Percentiles rank a stretch among this genome's conserved stretches.
Evolutionary conservation across 1,140 invertebrate species (phyloP).

Genomic region (Maconellicoccus hirsutus): DNA sequence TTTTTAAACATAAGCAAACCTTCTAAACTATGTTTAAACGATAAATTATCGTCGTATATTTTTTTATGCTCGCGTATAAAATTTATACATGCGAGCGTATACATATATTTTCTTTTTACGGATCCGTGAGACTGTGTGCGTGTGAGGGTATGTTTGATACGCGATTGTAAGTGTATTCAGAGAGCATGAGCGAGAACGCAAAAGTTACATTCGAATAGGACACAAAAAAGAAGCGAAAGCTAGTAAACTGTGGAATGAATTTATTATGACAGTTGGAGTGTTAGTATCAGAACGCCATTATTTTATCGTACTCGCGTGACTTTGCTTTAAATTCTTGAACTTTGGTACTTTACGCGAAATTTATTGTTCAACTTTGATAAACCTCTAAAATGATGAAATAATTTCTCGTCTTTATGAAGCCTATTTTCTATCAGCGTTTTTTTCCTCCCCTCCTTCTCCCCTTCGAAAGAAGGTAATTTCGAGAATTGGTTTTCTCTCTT

Average conservation of each 20-base stretch:
- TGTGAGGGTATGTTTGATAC: too few species aligned
- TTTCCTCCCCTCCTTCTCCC: not conserved
- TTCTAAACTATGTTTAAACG: not conserved
- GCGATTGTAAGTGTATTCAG: not conserved
- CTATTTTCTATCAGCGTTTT: not conserved
- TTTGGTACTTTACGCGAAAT: constrained; percentile 7
- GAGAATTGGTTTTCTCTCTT: too few species aligned
- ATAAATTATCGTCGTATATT: constrained; percentile 9
- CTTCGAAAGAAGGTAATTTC: too few species aligned
- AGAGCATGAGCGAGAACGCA: not conserved
- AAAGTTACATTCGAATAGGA: not conserved
- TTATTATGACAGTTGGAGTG: constrained; percentile 22
- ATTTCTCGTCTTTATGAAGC: not conserved
- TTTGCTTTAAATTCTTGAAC: constrained; percentile 17
- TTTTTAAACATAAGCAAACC: constrained; percentile 9
- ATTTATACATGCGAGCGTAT: constrained; percentile 5
- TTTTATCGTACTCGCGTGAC: constrained; percentile 20
- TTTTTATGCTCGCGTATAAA: not conserved
- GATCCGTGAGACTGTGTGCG: too few species aligned
- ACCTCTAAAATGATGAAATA: constrained; percentile 1
- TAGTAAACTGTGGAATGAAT: constrained; percentile 15
- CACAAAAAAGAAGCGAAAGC: not conserved
- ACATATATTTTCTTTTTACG: too few species aligned
- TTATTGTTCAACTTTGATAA: constrained; percentile 19
- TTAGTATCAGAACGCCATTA: constrained; percentile 21